Conservation (phyloP, 35 echinoderm and acorn worm genomes). For the Patiria miniata region DNA sequence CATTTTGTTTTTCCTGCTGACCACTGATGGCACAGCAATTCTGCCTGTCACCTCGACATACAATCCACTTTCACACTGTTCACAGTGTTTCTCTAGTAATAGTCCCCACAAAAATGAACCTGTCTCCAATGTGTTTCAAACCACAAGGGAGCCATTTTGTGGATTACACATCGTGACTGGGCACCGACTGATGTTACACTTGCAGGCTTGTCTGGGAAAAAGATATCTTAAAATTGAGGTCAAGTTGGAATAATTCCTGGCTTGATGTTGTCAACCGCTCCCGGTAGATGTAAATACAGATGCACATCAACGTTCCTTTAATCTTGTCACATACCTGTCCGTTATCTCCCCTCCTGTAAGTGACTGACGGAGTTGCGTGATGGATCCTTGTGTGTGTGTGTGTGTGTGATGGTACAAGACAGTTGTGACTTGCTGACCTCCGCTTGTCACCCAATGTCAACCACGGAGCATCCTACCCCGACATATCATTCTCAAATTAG, state of each 20-base stretch:
- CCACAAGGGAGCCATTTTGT: not conserved
- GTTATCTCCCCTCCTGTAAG: not conserved
- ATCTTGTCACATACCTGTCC: not conserved
- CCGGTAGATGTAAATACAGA: not conserved
- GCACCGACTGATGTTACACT: not conserved
- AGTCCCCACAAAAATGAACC: not conserved
- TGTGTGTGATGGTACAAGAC: not conserved
- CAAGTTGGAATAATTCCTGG: not conserved
- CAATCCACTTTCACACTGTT: not conserved
- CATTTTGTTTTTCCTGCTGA: not conserved
- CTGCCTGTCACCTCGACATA: not conserved
- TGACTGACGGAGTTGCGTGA: no score
- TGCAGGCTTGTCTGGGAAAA: not conserved
- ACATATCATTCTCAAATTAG: not conserved
- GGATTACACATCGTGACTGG: not conserved
- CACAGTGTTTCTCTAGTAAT: not conserved
- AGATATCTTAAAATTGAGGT: not conserved
- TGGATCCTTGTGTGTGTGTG: no score
- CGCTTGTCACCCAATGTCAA: not conserved
- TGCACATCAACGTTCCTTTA: not conserved
- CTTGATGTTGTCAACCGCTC: not conserved
- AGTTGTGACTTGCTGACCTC: not conserved
- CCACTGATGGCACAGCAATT: not conserved
- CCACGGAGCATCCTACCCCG: not conserved
- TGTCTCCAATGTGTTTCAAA: not conserved